phyloP scores from a whole-genome alignment of 2,888 invertebrate genomes.

The Lymantria dispar region DNA sequence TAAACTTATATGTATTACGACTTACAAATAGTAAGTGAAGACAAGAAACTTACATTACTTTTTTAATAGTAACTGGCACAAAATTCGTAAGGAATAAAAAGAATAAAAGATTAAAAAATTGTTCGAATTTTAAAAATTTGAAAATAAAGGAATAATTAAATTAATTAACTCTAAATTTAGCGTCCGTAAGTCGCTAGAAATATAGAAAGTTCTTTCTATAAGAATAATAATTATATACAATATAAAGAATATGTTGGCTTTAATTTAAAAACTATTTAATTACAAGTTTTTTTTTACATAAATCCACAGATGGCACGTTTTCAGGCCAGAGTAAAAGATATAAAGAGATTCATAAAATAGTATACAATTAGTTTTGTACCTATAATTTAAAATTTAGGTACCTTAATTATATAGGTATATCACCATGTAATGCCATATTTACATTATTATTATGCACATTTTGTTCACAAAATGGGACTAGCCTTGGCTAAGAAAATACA shows the following conservation, averaged over 20 bases:
- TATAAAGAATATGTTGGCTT: constrained; percentile 4
- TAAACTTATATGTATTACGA: constrained; percentile 6
- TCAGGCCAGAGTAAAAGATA: constrained; percentile 20
- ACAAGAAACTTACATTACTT: constrained; percentile 27
- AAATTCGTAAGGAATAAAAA: constrained; percentile 59
- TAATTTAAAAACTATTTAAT: constrained; percentile 3
- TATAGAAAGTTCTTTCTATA: not conserved
- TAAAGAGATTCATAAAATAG: constrained; percentile 27
- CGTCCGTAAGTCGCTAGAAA: constrained; percentile 2
- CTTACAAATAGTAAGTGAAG: constrained; percentile 10
- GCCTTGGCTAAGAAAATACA: constrained; percentile 68
- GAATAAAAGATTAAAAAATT: constrained; percentile 8
- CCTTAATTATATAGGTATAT: constrained; percentile 38
- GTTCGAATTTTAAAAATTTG: constrained; percentile 7
- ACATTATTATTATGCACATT: constrained; percentile 67
- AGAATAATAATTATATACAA: constrained; percentile 3
- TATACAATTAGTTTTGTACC: constrained; percentile 38
- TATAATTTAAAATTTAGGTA: constrained; percentile 49
- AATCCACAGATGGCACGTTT: constrained; percentile 22
- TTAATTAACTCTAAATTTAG: not conserved
- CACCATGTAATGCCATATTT: constrained; percentile 60
- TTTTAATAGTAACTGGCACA: constrained; percentile 74
- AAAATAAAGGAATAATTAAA: not conserved
- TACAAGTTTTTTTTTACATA: constrained; percentile 6
- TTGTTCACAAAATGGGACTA: constrained; percentile 70